Evolutionary conservation across 2,888 invertebrate species (phyloP).

Genomic region (Drosophila mayaguana): DNA sequence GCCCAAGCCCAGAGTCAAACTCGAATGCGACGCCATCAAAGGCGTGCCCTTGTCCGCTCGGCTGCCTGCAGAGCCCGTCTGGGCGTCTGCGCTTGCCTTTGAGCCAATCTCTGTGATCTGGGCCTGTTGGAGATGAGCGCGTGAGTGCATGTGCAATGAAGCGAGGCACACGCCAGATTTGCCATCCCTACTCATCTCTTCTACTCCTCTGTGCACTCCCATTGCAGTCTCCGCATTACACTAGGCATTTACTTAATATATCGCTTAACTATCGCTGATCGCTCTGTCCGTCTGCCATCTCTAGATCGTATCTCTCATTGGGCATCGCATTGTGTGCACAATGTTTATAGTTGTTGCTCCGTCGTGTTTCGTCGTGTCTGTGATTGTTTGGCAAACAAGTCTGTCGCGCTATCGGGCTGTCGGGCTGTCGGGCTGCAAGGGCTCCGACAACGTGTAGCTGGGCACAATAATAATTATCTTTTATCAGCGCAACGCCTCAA

Average conservation of each 20-base stretch:
- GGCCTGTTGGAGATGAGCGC: conserved; percentile 26
- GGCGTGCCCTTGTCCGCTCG: conserved; percentile 57
- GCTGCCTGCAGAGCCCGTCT: conserved; percentile 6
- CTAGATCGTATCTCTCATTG: conserved; percentile 47
- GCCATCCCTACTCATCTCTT: neutral
- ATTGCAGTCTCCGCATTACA: too few relatives aligned
- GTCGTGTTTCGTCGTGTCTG: conserved; percentile 35
- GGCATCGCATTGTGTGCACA: conserved; percentile 50
- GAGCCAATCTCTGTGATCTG: conserved; percentile 39
- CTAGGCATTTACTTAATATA: neutral
- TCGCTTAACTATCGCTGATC: conserved; percentile 8
- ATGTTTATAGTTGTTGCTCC: conserved; percentile 34
- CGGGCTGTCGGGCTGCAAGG: neutral
- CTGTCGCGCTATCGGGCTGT: neutral
- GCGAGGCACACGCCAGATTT: neutral
- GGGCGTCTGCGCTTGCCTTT: conserved; percentile 19
- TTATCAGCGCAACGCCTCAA: conserved; percentile 55
- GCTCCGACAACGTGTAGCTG: conserved; percentile 33
- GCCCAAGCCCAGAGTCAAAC: conserved; percentile 4
- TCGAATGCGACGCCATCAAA: conserved; percentile 40
- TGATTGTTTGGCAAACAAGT: conserved; percentile 51
- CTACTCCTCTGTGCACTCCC: neutral
- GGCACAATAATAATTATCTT: conserved; percentile 45
- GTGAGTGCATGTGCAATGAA: neutral
- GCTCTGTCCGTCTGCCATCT: conserved; percentile 6